Percentiles rank a stretch among this genome's conserved stretches.
Evolutionary conservation across 2,113 vertebrate genomes (phyloP).

Genomic region (Pelvicachromis taeniatus): DNA sequence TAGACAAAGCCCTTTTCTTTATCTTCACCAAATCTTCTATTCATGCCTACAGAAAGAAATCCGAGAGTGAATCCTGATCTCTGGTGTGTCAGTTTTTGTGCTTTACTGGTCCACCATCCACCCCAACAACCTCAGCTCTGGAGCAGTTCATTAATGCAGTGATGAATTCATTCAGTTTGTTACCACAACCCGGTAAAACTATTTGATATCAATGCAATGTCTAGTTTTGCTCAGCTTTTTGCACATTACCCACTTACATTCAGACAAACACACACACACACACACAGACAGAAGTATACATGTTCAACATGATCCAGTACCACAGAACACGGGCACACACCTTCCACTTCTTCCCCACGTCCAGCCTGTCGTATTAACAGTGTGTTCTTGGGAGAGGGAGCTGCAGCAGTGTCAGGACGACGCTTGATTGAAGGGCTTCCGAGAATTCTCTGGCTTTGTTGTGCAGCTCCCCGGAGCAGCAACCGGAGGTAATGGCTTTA

Average conservation of each 20-base stretch:
- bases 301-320: background rate
- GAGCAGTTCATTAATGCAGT: background rate
- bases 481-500: slow-evolving; percentile 75
- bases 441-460: slow-evolving; percentile 72
- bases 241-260: background rate
- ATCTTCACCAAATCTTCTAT: background rate
- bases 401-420: background rate
- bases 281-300: background rate
- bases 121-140: background rate
- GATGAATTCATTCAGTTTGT: background rate
- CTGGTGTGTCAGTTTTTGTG: background rate
- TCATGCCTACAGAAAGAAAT: background rate
- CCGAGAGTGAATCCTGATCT: background rate
- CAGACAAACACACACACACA: background rate
- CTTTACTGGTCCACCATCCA: background rate
- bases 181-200: background rate
- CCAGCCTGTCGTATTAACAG: slow-evolving; percentile 35
- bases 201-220: background rate
- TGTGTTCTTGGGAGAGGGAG: background rate
- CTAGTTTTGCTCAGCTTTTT: background rate
- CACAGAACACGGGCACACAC: background rate
- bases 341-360: background rate
- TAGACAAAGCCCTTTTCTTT: background rate
- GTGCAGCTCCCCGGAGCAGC: slow-evolving; percentile 41
- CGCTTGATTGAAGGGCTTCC: slow-evolving; percentile 68